phyloP scores from a whole-genome alignment of 2,113 vertebrate genomes.

The Microtus pennsylvanicus region DNA sequence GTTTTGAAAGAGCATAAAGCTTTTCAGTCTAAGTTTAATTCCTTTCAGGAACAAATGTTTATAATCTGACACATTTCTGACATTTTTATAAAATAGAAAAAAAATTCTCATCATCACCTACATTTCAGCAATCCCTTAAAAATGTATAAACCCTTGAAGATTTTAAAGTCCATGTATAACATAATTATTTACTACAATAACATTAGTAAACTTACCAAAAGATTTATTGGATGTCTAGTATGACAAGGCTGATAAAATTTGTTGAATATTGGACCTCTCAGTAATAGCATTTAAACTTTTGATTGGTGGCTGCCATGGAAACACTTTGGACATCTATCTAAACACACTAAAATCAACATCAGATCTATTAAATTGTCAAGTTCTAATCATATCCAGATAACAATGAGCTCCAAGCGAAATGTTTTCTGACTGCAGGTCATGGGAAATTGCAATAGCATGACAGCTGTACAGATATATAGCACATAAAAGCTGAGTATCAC shows the following conservation, averaged over 20 bases:
- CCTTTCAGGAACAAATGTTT: not conserved
- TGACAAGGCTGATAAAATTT: not conserved
- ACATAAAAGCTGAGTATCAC: not conserved
- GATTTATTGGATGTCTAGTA: not conserved
- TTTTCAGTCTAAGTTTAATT: not conserved
- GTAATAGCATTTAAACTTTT: conserved; percentile 23
- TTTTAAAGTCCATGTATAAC: not conserved
- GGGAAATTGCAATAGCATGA: not conserved
- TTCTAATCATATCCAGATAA: conserved; percentile 3
- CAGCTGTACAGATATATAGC: not conserved
- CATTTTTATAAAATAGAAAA: not conserved
- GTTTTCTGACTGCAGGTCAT: not conserved
- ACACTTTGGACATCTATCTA: conserved; percentile 15
- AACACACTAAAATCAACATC: conserved; percentile 20
- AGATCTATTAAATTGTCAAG: conserved; percentile 49
- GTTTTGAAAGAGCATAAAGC: fast-evolving
- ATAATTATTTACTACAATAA: not conserved
- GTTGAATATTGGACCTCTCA: not conserved
- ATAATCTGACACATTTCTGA: not conserved
- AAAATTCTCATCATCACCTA: not conserved
- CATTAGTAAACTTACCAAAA: not conserved
- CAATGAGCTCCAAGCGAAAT: not conserved
- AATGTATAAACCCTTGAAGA: not conserved
- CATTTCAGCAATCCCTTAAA: not conserved
- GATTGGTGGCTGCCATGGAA: conserved; percentile 8